Conservation (phyloP, 2,888 invertebrate species). For the Sphaerophoria taeniata region DNA sequence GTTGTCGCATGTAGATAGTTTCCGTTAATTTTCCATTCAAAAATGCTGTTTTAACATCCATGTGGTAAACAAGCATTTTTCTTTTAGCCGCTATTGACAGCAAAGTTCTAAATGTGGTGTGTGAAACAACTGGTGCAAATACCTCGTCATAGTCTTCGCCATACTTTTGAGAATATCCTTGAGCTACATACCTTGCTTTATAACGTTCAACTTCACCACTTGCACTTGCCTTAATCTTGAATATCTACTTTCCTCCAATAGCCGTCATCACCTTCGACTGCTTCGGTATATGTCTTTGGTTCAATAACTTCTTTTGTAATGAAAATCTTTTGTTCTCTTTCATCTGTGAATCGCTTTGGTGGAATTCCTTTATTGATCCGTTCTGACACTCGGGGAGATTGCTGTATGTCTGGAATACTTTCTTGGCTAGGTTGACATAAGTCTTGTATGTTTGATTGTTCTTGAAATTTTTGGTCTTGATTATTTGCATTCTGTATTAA, state of each 20-base stretch:
- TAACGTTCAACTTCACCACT: not conserved
- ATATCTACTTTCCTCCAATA: not conserved
- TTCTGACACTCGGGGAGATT: not conserved
- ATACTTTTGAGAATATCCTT: not conserved
- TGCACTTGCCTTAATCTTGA: not conserved
- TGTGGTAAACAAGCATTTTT: too few relatives aligned
- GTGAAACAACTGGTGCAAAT: too few relatives aligned
- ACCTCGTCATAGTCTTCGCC: too few relatives aligned
- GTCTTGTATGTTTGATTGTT: not conserved
- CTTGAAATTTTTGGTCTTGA: not conserved
- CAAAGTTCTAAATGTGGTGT: too few relatives aligned
- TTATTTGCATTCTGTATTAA: too few relatives aligned
- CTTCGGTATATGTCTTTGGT: too few relatives aligned
- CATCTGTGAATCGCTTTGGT: conserved; percentile 18
- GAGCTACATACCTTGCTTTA: not conserved
- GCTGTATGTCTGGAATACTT: not conserved
- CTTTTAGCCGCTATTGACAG: too few relatives aligned
- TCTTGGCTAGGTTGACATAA: too few relatives aligned
- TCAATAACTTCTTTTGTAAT: too few relatives aligned
- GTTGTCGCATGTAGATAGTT: too few relatives aligned
- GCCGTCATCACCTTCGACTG: not conserved
- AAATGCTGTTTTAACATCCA: too few relatives aligned
- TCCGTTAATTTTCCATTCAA: too few relatives aligned
- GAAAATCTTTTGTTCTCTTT: conserved; percentile 10
- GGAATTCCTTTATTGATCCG: conserved; percentile 23